Conservation (phyloP, 1,140 invertebrate species). For the Dryas iulia region DNA sequence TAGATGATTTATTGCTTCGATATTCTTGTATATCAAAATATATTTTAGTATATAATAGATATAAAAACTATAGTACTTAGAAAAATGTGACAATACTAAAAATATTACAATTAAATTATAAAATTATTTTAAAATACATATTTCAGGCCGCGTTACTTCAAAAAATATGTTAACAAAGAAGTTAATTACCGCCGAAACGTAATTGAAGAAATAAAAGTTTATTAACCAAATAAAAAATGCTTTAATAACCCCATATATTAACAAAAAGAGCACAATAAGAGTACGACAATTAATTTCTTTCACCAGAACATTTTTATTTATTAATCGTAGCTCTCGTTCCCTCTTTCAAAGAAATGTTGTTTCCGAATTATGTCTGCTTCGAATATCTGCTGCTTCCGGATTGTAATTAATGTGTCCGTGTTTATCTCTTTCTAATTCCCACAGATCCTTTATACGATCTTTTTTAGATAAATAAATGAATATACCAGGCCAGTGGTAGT, state of each 20-base stretch:
- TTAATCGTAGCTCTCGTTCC: neutral
- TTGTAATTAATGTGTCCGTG: neutral
- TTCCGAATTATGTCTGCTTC: neutral
- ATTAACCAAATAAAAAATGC: neutral
- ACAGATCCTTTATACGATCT: neutral
- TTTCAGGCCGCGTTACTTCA: too few species aligned
- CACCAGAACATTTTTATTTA: neutral
- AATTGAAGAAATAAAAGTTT: neutral
- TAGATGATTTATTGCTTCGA: too few species aligned
- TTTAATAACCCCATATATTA: neutral
- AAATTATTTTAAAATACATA: too few species aligned
- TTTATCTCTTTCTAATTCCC: neutral
- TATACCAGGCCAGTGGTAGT: too few species aligned
- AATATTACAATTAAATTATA: too few species aligned
- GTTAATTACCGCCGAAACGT: too few species aligned
- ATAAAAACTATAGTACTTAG: too few species aligned
- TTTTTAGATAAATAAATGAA: neutral
- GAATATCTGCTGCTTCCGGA: conserved; percentile 8
- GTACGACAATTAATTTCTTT: neutral
- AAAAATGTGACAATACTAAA: too few species aligned
- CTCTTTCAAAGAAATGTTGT: neutral
- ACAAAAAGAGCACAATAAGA: neutral
- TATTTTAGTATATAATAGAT: too few species aligned
- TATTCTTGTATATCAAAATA: too few species aligned
- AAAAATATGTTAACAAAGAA: too few species aligned